Conservation (phyloP, 2,797 vertebrate genomes). For the Xenops minutus region DNA sequence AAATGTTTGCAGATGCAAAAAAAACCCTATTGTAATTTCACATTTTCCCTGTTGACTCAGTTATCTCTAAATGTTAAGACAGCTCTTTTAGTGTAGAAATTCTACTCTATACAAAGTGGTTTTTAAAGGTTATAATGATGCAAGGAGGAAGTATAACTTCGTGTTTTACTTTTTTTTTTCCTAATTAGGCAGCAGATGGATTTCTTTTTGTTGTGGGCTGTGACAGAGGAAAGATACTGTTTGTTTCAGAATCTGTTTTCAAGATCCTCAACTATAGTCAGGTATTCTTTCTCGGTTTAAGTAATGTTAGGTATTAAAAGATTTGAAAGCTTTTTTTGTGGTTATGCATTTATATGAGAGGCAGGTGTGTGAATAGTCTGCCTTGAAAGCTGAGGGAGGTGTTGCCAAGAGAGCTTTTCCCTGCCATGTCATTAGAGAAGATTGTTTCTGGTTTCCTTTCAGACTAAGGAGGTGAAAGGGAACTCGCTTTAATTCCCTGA, state of each 20-base stretch:
- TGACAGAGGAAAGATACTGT: constrained; percentile 97
- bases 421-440: neutral
- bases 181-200: constrained; percentile 91
- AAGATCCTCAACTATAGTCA: constrained; percentile 99
- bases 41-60: constrained; percentile 13
- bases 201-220: constrained; percentile 99
- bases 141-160: constrained; percentile 25
- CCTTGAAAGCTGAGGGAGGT: neutral
- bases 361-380: neutral
- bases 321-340: neutral
- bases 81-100: neutral
- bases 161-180: constrained; percentile 13
- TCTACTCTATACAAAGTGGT: neutral
- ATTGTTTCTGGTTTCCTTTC: neutral
- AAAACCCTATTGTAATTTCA: neutral
- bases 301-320: neutral
- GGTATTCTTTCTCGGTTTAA: constrained; percentile 75
- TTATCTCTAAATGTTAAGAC: constrained; percentile 8
- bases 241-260: constrained; percentile 98
- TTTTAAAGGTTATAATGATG: constrained; percentile 9
- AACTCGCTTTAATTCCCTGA: neutral
- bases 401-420: neutral
- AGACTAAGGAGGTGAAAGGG: neutral
- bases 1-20: constrained; percentile 4
- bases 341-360: neutral